These are phyloP conservation scores for Ciconia boyciana DNA, from an alignment of 2,113 vertebrate genomes.

Conservation along the genomic window DNA sequence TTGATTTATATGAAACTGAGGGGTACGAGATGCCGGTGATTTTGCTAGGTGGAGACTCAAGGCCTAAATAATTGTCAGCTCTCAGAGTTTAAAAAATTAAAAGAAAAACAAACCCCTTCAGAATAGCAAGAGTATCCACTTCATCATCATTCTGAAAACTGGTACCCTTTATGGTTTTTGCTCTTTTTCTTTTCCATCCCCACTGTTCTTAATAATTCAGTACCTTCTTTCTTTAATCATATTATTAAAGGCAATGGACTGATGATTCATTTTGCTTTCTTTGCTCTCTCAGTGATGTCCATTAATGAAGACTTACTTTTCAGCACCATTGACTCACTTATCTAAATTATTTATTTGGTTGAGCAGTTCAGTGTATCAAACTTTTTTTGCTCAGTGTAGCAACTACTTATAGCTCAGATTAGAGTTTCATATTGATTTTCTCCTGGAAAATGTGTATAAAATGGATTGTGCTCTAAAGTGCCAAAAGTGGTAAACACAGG, in stretches of 20 bases:
- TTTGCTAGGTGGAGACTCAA: not conserved
- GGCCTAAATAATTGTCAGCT: not conserved
- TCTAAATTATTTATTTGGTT: slow-evolving; percentile 63
- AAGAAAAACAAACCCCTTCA: not conserved
- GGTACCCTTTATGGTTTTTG: not conserved
- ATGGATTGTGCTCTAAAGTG: slow-evolving; percentile 14
- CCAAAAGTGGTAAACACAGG: not conserved
- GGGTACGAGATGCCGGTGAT: not conserved
- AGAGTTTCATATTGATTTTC: slow-evolving; percentile 52
- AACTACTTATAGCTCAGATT: slow-evolving; percentile 22
- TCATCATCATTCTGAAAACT: slow-evolving; percentile 2
- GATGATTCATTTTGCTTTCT: slow-evolving; percentile 61
- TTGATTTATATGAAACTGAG: not conserved
- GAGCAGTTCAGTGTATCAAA: slow-evolving; percentile 44
- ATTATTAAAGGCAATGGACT: slow-evolving; percentile 52
- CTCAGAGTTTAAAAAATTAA: not conserved
- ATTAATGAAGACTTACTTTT: slow-evolving; percentile 62
- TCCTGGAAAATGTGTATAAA: slow-evolving; percentile 7
- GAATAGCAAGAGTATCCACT: not conserved
- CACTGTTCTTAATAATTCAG: slow-evolving; percentile 54
- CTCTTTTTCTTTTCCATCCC: slow-evolving; percentile 7
- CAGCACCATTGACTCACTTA: slow-evolving; percentile 25
- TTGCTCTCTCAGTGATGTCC: slow-evolving; percentile 49
- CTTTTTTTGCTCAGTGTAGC: slow-evolving; percentile 1
- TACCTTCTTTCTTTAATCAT: slow-evolving; percentile 59